Percentiles rank a stretch among this genome's conserved stretches.
Evolutionary conservation across 2,113 vertebrate species (phyloP).

Genomic region (Macaca fascicularis): DNA sequence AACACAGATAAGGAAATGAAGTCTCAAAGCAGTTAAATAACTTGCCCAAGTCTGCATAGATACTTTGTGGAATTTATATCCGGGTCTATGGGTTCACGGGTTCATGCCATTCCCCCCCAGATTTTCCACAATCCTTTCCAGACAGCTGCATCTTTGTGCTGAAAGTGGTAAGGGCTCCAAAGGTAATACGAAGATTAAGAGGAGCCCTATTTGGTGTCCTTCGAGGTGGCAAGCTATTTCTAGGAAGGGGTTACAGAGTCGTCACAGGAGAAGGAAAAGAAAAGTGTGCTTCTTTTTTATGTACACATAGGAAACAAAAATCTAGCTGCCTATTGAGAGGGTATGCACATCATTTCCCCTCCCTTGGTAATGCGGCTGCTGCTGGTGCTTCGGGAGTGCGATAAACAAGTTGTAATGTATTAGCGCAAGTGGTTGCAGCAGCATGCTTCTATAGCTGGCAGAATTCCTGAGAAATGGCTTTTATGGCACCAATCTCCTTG

Average conservation of each 20-base stretch:
- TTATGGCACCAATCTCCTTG: slow-evolving; percentile 72
- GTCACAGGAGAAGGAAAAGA: not conserved
- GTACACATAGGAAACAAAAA: slow-evolving; percentile 28
- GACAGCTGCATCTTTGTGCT: not conserved
- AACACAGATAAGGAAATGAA: not conserved
- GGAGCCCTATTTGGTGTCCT: not conserved
- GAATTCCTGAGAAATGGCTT: slow-evolving; percentile 80
- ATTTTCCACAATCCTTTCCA: not conserved
- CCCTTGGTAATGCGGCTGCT: slow-evolving; percentile 49
- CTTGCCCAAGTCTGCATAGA: not conserved
- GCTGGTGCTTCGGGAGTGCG: slow-evolving; percentile 60
- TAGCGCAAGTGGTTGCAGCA: slow-evolving; percentile 63
- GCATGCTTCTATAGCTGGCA: slow-evolving; percentile 67
- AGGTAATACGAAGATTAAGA: not conserved
- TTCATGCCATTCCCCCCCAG: not conserved
- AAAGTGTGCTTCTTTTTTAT: slow-evolving; percentile 4
- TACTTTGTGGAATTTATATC: not conserved
- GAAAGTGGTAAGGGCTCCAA: not conserved
- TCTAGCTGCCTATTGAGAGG: slow-evolving; percentile 23
- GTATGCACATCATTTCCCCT: slow-evolving; percentile 64
- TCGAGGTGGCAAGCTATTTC: not conserved
- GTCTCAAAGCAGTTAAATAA: not conserved
- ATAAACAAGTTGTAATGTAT: slow-evolving; percentile 82
- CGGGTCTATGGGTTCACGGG: not conserved
- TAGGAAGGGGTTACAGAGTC: not conserved